Evolutionary conservation across 1,140 invertebrate genomes (phyloP).

Genomic region (Palaemon carinicauda): DNA sequence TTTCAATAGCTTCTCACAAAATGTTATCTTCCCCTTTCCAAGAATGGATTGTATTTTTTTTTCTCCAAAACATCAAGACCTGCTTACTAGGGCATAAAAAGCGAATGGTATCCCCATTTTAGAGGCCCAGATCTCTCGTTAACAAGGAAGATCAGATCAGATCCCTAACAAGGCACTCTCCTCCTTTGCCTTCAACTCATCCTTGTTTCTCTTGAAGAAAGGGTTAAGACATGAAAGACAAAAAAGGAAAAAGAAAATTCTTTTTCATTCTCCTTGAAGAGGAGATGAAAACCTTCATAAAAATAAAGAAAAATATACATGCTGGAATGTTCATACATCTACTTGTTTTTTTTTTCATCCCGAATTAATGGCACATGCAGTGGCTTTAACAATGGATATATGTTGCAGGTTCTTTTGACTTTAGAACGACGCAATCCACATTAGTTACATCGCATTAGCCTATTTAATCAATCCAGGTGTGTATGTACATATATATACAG

Average conservation of each 20-base stretch:
- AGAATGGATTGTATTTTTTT: neutral
- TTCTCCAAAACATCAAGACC: neutral
- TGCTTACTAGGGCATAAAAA: neutral
- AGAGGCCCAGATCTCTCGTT: neutral
- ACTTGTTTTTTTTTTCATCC: neutral
- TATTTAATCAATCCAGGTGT: no score
- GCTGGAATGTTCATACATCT: slow-evolving; percentile 12
- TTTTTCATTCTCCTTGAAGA: neutral
- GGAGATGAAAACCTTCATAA: neutral
- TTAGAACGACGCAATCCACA: no score
- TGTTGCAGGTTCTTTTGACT: no score
- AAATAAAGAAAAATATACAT: slow-evolving; percentile 1
- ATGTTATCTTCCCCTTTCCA: slow-evolving; percentile 10
- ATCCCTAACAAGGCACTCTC: neutral
- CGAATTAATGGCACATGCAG: slow-evolving; percentile 25
- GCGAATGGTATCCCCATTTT: neutral
- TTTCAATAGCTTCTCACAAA: slow-evolving; percentile 14
- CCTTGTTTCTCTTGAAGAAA: neutral
- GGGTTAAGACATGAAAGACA: slow-evolving; percentile 30
- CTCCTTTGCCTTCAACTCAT: neutral
- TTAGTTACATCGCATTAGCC: no score
- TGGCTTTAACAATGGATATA: no score
- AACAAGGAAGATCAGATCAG: neutral
- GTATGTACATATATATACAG: no score
- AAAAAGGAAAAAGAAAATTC: neutral